Evolutionary conservation across 2,113 vertebrate species (phyloP), one percentile per base, ranked within the genome.

Genomic region (Rhinopomastus cyanomelas): DNA sequence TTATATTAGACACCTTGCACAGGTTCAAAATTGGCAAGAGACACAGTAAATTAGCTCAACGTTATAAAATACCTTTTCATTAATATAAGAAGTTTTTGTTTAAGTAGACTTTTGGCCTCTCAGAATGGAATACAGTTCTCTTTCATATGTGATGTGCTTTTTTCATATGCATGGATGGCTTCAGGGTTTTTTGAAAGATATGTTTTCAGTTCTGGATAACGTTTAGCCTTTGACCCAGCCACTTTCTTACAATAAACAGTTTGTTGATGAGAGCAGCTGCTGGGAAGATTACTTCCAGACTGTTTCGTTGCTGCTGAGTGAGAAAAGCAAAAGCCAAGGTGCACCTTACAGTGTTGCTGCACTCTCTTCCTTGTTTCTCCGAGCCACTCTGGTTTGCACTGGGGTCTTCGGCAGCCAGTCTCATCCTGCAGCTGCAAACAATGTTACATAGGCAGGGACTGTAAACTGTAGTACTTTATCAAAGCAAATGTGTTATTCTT

Each of bases 221-320:
- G 88, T 97, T 96, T 97, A 96, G 95, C 98, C 98, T 97, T 97
- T 98, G 98, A 97, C 97, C 98, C 94, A 92, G 86, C 92, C 97
- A 97, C 97, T 98, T 97, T 98, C 96, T 98, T 97, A 97, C 97
- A 98, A 98, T 98, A 98, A 98, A 98, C 97, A 98, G 95, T 96
- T 96, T 97, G 97, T 96, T 98, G 98, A 98, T 98, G 98, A 98
- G 97, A 97, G 96, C 97, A 96, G 97, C 97, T 98, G 97, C 95
- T 94, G 88, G 51, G 56, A 92, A 96, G 98, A 98, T 98, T 98
- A 97, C 89, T 98, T 98, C 98, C 98, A 98, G 98, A 98, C 96
- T 96, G 67, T 96, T 96, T 92, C 95, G 59, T 74, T 7, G 8
- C 36, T 64, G 90, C 67, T 16, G 42, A 80, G 79, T 39, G 11